phyloP scores from a whole-genome alignment of 2,113 vertebrate species.

The Myotis davidii region DNA sequence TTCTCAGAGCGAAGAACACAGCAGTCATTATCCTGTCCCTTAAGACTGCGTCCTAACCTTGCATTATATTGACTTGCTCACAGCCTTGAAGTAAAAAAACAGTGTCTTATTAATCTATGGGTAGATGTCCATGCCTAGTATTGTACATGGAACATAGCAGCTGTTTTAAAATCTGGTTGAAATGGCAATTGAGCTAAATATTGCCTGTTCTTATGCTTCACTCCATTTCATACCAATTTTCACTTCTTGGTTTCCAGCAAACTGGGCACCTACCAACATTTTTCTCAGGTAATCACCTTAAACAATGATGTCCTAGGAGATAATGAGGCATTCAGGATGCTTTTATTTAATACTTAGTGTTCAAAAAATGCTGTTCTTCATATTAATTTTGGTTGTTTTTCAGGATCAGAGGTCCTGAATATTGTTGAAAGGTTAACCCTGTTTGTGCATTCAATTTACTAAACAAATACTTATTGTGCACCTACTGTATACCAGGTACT shows the following conservation, averaged over 20 bases:
- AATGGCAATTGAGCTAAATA: not conserved
- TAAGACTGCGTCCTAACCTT: not conserved
- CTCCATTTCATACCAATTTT: constrained; percentile 4
- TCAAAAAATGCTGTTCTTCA: not conserved
- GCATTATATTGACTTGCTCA: not conserved
- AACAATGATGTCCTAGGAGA: not conserved
- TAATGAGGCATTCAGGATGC: not conserved
- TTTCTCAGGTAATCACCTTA: not conserved
- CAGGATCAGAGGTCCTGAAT: not conserved
- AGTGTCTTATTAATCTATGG: not conserved
- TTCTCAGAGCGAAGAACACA: not conserved
- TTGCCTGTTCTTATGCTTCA: not conserved
- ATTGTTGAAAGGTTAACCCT: not conserved
- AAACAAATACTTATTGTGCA: not conserved
- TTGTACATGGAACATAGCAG: not conserved
- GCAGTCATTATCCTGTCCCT: not conserved
- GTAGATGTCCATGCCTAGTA: not conserved
- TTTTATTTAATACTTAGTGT: not conserved
- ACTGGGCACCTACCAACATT: not conserved
- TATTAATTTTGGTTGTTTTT: not conserved
- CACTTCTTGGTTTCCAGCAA: not conserved
- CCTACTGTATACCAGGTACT: not conserved
- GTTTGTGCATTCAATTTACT: constrained; percentile 16
- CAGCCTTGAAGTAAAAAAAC: not conserved
- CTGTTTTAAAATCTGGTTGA: not conserved